Evolutionary conservation across 2,113 vertebrate genomes (phyloP).

Genomic region (Microtus oregoni): DNA sequence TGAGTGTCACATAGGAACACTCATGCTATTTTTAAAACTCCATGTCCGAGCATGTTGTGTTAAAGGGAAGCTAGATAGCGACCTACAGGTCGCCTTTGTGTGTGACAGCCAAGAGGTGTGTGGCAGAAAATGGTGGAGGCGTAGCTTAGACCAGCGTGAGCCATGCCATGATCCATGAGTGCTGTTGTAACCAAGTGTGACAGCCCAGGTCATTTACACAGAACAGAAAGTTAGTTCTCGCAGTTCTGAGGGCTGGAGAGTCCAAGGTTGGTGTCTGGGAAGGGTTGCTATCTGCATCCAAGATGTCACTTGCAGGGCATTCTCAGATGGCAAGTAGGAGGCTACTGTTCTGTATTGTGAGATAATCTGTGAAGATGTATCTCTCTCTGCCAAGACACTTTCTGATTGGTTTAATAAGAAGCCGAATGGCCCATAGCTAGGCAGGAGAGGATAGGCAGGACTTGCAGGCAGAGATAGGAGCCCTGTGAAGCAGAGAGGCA

Average conservation of each 20-base stretch:
- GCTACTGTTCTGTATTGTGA: neutral
- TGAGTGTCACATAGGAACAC: neutral
- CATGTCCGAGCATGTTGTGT: no score
- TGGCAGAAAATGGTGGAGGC: neutral
- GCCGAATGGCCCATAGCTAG: neutral
- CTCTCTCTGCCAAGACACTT: neutral
- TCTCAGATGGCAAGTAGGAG: no score
- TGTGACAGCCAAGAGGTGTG: neutral
- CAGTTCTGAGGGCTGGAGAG: neutral
- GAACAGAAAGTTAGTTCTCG: neutral
- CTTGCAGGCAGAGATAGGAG: neutral
- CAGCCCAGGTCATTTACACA: neutral
- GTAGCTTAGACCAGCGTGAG: neutral
- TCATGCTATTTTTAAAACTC: neutral
- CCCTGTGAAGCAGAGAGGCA: neutral
- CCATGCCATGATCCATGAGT: neutral
- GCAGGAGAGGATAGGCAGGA: neutral
- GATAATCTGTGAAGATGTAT: neutral
- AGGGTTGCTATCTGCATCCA: neutral
- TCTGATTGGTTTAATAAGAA: neutral
- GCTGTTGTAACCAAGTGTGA: neutral
- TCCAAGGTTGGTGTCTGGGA: neutral
- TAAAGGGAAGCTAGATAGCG: neutral
- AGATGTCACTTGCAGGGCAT: accelerated
- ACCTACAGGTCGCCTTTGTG: neutral